These are phyloP conservation scores for Danaus plexippus DNA, from an alignment of 1,140 invertebrate species.

Conservation along the genomic window DNA sequence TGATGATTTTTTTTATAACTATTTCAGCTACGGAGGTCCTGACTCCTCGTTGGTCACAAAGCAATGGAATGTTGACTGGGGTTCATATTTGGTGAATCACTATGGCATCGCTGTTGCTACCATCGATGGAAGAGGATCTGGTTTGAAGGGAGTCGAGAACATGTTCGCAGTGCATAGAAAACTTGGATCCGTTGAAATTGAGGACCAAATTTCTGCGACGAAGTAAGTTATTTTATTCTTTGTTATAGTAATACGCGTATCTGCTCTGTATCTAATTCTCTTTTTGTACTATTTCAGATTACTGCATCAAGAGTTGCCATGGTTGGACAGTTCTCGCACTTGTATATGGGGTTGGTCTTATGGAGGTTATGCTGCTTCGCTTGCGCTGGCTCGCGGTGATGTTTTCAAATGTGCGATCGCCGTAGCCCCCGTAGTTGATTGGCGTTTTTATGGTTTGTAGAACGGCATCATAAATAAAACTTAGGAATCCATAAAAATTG, in stretches of 20 bases:
- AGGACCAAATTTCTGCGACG: constrained; percentile 81
- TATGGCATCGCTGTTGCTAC: constrained; percentile 87
- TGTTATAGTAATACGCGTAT: neutral
- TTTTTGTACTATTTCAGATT: constrained; percentile 51
- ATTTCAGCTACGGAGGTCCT: constrained; percentile 84
- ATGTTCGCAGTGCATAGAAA: constrained; percentile 85
- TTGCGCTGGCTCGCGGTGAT: constrained; percentile 84
- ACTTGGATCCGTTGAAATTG: constrained; percentile 89
- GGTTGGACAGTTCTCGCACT: constrained; percentile 80
- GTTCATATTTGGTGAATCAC: constrained; percentile 83
- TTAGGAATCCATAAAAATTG: too few species aligned
- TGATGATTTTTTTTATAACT: neutral
- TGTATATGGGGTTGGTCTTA: constrained; percentile 97
- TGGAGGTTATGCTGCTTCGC: constrained; percentile 89
- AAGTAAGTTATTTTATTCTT: constrained; percentile 43
- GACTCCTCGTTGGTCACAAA: constrained; percentile 83
- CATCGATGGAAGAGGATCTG: constrained; percentile 93
- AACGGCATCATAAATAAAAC: too few species aligned
- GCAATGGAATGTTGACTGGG: constrained; percentile 65
- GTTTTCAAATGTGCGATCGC: constrained; percentile 94
- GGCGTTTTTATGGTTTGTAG: constrained; percentile 84
- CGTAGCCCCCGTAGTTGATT: constrained; percentile 92
- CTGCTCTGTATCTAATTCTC: too few species aligned
- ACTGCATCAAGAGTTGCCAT: constrained; percentile 76
- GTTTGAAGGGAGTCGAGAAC: constrained; percentile 85